Evolutionary conservation across 2,797 vertebrate genomes (phyloP).

Genomic region (Glossophaga mutica): DNA sequence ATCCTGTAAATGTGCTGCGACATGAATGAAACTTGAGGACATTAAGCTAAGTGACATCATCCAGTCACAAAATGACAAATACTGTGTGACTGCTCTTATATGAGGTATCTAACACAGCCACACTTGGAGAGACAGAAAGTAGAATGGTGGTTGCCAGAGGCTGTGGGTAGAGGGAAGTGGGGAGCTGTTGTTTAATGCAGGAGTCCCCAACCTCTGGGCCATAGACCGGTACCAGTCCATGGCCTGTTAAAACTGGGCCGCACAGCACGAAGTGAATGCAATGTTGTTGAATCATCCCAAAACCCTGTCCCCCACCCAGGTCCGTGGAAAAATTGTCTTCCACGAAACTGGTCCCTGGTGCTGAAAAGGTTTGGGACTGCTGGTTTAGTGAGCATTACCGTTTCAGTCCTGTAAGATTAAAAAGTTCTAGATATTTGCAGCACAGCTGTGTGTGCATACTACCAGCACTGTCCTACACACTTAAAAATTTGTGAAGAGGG

Average conservation of each 20-base stretch:
- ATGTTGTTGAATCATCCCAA: not conserved
- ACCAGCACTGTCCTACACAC: not conserved
- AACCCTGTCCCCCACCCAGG: too few species aligned
- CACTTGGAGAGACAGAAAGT: not conserved
- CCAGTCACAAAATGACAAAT: not conserved
- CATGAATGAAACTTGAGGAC: not conserved
- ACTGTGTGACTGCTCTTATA: not conserved
- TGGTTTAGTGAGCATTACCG: not conserved
- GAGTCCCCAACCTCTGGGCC: not conserved
- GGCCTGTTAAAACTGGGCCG: too few species aligned
- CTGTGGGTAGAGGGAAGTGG: not conserved
- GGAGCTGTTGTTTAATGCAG: not conserved
- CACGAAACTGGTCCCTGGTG: not conserved
- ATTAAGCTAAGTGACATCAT: not conserved
- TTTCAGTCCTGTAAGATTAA: not conserved
- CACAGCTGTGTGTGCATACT: not conserved
- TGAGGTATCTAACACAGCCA: not conserved
- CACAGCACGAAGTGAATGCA: not conserved
- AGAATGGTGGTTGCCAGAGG: not conserved
- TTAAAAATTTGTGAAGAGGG: not conserved
- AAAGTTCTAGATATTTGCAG: not conserved
- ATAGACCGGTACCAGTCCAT: too few species aligned
- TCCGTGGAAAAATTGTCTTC: not conserved
- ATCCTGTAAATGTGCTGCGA: not conserved
- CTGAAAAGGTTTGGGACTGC: not conserved